Conservation (phyloP, 2,888 invertebrate species). For the Acanthosepion esculentum region DNA sequence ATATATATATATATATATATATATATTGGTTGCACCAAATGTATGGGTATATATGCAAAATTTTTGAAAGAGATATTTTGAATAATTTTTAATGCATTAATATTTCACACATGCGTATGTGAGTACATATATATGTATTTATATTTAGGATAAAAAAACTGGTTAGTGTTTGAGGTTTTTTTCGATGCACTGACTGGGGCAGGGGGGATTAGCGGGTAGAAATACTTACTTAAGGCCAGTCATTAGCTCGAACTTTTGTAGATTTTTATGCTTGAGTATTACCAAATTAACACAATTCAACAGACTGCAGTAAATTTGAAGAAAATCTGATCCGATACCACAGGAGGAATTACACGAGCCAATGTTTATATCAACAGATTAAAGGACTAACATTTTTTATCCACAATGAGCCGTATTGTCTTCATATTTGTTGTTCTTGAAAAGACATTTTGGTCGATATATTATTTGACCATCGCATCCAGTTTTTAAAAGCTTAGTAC, state of each 20-base stretch:
- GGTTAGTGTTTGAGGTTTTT: background rate
- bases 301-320: background rate
- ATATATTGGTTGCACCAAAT: background rate
- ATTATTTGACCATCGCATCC: background rate
- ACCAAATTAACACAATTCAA: background rate
- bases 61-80: slow-evolving; percentile 10
- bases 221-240: background rate
- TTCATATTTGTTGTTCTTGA: background rate
- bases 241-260: background rate
- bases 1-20: background rate
- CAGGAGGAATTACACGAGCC: too few species aligned
- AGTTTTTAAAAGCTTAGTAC: background rate
- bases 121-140: background rate
- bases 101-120: background rate
- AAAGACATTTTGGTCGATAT: background rate
- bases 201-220: too few species aligned
- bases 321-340: background rate
- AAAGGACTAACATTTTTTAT: background rate
- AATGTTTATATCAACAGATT: background rate
- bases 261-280: background rate
- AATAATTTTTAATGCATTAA: slow-evolving; percentile 16
- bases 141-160: background rate
- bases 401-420: background rate
- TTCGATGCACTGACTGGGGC: background rate
- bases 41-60: background rate